These are phyloP conservation scores for Ibycter americanus DNA, from an alignment of 2,797 vertebrate species.

Conservation along the genomic window DNA sequence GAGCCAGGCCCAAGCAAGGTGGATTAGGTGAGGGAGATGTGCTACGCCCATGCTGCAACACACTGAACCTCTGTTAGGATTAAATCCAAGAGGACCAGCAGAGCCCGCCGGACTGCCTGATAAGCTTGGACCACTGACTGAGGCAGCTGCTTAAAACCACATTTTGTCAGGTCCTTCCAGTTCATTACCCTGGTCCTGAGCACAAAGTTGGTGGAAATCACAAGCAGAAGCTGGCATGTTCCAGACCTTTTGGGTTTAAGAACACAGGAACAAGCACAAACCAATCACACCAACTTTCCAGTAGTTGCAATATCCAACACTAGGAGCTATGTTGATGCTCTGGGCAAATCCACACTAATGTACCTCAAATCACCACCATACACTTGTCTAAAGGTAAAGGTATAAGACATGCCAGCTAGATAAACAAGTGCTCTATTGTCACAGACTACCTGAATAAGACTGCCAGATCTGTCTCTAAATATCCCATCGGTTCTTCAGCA, in stretches of 20 bases:
- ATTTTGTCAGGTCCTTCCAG: not conserved
- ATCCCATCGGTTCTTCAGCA: not conserved
- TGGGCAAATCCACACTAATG: not conserved
- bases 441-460: not conserved
- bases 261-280: not conserved
- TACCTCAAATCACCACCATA: not conserved
- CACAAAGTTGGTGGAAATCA: not conserved
- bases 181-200: not conserved
- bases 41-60: not conserved
- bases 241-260: not conserved
- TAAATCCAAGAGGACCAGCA: not conserved
- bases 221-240: not conserved
- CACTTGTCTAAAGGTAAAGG: not conserved
- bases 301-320: not conserved
- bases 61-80: not conserved
- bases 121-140: not conserved
- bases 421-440: not conserved
- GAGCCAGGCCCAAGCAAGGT: not conserved
- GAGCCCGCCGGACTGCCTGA: not conserved
- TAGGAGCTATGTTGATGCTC: not conserved
- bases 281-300: not conserved
- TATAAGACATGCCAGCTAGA: not conserved
- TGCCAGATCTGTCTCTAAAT: not conserved
- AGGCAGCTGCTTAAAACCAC: not conserved
- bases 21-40: not conserved